Percentiles rank a stretch among this genome's conserved stretches.
Conservation (phyloP, 2,113 vertebrate species). For the Pyxicephalus adspersus region DNA sequence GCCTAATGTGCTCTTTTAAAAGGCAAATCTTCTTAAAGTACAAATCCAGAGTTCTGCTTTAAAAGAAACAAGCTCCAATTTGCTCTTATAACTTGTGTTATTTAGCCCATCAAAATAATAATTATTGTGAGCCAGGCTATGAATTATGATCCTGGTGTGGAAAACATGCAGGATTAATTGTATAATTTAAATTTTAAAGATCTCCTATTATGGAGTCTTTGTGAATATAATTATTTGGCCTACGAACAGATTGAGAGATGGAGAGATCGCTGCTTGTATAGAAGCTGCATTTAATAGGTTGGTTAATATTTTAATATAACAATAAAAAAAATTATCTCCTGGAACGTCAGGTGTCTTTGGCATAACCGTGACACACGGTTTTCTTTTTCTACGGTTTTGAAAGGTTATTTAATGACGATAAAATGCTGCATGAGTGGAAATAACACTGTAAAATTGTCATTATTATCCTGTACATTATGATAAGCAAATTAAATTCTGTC, state of each 20-base stretch:
- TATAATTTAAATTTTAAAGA: conserved; percentile 39
- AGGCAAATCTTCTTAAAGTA: too few species aligned
- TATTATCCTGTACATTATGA: conserved; percentile 6
- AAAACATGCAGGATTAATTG: conserved; percentile 22
- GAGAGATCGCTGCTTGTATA: background rate
- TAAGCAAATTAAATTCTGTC: background rate
- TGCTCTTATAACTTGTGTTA: background rate
- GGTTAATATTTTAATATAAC: conserved; percentile 37
- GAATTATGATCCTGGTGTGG: background rate
- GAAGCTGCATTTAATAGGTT: conserved; percentile 17
- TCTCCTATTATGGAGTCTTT: conserved; percentile 33
- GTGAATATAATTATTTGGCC: conserved; percentile 39
- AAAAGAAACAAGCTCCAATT: background rate
- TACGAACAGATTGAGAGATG: conserved; percentile 30
- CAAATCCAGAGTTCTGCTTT: too few species aligned
- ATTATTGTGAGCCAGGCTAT: background rate
- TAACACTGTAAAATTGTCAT: conserved; percentile 7
- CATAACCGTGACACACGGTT: background rate
- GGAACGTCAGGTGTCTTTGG: background rate
- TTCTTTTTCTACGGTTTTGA: background rate
- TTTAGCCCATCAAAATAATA: background rate
- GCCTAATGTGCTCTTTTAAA: too few species aligned
- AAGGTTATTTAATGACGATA: conserved; percentile 21
- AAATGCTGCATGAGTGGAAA: conserved; percentile 15
- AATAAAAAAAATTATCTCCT: conserved; percentile 1